Percentiles rank a stretch among this genome's conserved stretches.
phyloP scores from a whole-genome alignment of 2,113 vertebrate species.

The Columbina picui region DNA sequence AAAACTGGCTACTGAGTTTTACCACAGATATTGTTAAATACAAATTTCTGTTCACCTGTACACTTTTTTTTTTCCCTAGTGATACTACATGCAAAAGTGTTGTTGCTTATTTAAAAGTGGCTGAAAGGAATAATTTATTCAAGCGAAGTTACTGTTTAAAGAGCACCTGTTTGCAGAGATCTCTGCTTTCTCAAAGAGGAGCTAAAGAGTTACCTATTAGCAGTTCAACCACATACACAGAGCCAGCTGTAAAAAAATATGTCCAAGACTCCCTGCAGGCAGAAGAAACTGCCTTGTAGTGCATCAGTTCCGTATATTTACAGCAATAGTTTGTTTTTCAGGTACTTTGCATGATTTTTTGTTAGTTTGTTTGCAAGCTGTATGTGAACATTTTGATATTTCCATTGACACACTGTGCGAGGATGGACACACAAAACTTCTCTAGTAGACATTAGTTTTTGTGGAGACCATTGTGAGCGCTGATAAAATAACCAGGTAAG shows the following conservation, averaged over 20 bases:
- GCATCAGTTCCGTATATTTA: not conserved
- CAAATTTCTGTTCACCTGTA: not conserved
- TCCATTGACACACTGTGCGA: not conserved
- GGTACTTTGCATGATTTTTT: not conserved
- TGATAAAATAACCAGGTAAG: not conserved
- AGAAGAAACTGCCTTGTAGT: not conserved
- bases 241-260: not conserved
- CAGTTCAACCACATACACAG: not conserved
- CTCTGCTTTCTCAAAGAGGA: not conserved
- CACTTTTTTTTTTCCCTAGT: not conserved
- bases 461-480: rapidly evolving
- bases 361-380: not conserved
- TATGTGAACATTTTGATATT: not conserved
- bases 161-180: not conserved
- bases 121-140: not conserved
- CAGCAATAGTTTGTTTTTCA: not conserved
- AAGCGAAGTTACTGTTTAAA: constrained; percentile 31
- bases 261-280: not conserved
- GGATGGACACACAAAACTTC: not conserved
- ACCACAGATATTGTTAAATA: not conserved
- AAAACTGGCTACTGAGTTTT: not conserved
- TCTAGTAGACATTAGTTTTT: not conserved
- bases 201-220: constrained; percentile 25
- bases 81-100: rapidly evolving
- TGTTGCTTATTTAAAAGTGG: not conserved